These are phyloP conservation scores for Otolemur garnettii DNA, from an alignment of 2,113 vertebrate species.

Conservation along the genomic window DNA sequence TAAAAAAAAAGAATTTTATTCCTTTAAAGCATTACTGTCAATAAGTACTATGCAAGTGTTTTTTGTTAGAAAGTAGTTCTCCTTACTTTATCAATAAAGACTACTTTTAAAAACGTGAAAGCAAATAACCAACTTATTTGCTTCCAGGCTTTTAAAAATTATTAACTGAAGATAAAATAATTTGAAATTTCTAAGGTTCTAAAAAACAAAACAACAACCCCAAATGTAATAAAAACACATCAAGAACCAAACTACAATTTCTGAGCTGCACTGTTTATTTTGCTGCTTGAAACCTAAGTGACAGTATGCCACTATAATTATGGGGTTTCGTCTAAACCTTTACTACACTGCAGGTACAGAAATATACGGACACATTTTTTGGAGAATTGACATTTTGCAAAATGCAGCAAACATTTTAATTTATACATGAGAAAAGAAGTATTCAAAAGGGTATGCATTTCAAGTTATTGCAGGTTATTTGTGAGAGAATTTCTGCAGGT, in stretches of 20 bases:
- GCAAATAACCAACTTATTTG: conserved; percentile 74
- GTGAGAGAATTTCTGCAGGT: conserved; percentile 92
- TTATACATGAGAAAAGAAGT: conserved; percentile 93
- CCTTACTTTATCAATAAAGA: conserved; percentile 72
- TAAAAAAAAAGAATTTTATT: conserved; percentile 65
- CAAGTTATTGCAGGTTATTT: conserved; percentile 94
- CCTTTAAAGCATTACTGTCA: conserved; percentile 76
- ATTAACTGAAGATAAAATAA: conserved; percentile 78
- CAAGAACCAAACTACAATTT: conserved; percentile 91
- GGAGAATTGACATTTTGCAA: conserved; percentile 92
- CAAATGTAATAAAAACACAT: conserved; percentile 86
- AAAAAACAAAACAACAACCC: conserved; percentile 76
- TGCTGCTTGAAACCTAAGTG: conserved; percentile 93
- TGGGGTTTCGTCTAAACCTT: conserved; percentile 90
- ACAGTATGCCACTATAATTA: conserved; percentile 90
- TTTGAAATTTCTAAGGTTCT: conserved; percentile 73
- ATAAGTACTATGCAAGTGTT: conserved; percentile 71
- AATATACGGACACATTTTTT: conserved; percentile 91
- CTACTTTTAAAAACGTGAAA: conserved; percentile 78
- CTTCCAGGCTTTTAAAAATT: conserved; percentile 66
- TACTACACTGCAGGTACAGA: conserved; percentile 93
- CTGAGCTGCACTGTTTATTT: conserved; percentile 94
- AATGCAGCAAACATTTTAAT: conserved; percentile 93
- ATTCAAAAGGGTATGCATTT: conserved; percentile 92
- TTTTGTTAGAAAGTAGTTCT: conserved; percentile 79